phyloP scores from a whole-genome alignment of 2,113 vertebrate species.

The Melanerpes aurifrons region DNA sequence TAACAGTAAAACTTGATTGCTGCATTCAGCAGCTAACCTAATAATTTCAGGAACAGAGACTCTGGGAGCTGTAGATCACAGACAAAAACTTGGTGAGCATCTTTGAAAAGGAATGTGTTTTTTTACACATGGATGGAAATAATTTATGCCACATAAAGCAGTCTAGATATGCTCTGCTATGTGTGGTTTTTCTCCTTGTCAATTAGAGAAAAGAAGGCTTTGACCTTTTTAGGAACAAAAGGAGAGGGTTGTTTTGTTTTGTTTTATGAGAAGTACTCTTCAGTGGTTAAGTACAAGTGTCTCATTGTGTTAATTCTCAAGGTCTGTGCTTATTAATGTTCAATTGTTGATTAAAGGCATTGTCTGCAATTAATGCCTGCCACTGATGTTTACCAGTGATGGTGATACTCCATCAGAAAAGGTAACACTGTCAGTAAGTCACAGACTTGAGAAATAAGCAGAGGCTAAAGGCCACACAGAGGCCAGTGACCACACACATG shows the following conservation, averaged over 20 bases:
- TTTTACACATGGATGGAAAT: constrained; percentile 43
- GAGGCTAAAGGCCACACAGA: background rate
- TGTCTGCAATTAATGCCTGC: constrained; percentile 66
- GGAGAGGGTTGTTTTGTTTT: constrained; percentile 56
- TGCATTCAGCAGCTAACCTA: constrained; percentile 70
- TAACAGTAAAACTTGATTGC: constrained; percentile 71
- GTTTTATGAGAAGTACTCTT: constrained; percentile 65
- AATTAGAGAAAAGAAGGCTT: constrained; percentile 72
- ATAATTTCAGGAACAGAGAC: constrained; percentile 66
- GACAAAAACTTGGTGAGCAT: constrained; percentile 51
- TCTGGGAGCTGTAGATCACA: constrained; percentile 29
- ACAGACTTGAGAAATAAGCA: constrained; percentile 46
- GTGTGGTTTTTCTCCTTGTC: constrained; percentile 51
- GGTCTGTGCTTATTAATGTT: constrained; percentile 75
- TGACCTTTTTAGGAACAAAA: constrained; percentile 76
- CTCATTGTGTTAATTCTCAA: constrained; percentile 73
- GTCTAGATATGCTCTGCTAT: constrained; percentile 59
- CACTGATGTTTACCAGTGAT: constrained; percentile 61
- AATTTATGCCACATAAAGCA: constrained; percentile 61
- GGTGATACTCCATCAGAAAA: constrained; percentile 20
- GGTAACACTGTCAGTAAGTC: constrained; percentile 15
- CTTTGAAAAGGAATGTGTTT: constrained; percentile 25
- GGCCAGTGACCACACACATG: fast-evolving
- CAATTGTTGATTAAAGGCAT: constrained; percentile 52
- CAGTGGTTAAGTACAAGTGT: constrained; percentile 71